Evolutionary conservation across 2,797 vertebrate species (phyloP).

Genomic region (Crocidura indochinensis): DNA sequence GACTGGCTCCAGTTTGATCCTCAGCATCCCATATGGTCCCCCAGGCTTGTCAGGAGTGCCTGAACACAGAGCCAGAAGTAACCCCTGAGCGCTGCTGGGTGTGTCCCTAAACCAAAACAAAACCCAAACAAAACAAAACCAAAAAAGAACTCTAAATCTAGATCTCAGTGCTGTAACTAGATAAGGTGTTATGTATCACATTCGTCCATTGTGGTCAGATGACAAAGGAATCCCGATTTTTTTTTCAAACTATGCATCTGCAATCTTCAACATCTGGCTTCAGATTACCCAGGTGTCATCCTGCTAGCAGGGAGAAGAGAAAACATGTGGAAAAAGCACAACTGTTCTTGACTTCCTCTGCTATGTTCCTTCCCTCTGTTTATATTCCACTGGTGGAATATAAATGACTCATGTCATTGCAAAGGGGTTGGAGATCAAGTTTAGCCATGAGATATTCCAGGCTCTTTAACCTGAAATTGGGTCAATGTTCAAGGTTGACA

Average conservation of each 20-base stretch:
- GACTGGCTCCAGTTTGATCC: too few species aligned
- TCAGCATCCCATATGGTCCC: too few species aligned
- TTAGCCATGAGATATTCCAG: not conserved
- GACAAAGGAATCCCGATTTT: slow-evolving; percentile 22
- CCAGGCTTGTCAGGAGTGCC: too few species aligned
- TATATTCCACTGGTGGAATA: not conserved
- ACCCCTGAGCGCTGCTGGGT: too few species aligned
- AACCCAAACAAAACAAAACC: too few species aligned
- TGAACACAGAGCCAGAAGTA: too few species aligned
- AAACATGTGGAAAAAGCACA: slow-evolving; percentile 13
- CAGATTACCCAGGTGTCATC: not conserved
- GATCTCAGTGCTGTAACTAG: slow-evolving; percentile 14
- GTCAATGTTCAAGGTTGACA: slow-evolving; percentile 3
- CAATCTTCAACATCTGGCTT: not conserved
- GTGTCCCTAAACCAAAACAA: too few species aligned
- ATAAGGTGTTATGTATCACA: not conserved
- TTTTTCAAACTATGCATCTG: not conserved
- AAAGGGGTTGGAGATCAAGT: not conserved
- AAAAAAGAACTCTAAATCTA: not conserved
- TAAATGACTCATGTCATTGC: not conserved
- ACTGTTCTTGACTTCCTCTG: not conserved
- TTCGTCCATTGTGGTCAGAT: not conserved
- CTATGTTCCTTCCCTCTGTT: not conserved
- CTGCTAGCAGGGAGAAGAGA: not conserved
- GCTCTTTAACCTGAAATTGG: not conserved